Percentiles rank a stretch among this genome's conserved stretches.
Evolutionary conservation across 2,888 invertebrate genomes (phyloP).

Genomic region (Anticlea derivata): DNA sequence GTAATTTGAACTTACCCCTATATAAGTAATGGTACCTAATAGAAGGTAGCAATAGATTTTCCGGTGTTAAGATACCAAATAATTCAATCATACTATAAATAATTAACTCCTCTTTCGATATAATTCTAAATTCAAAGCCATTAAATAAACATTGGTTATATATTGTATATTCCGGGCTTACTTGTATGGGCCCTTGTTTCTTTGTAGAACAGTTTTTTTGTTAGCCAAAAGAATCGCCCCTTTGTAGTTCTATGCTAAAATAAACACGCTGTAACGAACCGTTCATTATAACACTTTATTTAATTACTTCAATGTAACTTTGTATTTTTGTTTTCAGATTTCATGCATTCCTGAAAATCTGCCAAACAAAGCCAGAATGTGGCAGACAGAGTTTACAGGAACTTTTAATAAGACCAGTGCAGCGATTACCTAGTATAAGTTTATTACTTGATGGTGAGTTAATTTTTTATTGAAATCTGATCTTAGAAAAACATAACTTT

Average conservation of each 20-base stretch:
- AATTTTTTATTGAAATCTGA: background rate
- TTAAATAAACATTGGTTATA: no score
- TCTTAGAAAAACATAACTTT: no score
- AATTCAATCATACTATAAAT: no score
- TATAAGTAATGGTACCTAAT: no score
- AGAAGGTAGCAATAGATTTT: no score
- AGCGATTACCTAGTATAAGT: conserved; percentile 97
- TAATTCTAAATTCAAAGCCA: no score
- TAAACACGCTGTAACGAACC: background rate
- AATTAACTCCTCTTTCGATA: no score
- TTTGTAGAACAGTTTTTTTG: background rate
- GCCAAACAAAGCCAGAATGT: conserved; percentile 97
- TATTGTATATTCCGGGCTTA: no score
- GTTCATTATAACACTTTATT: conserved; percentile 14
- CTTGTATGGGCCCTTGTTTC: background rate
- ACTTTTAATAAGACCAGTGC: conserved; percentile 98
- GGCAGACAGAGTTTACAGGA: conserved; percentile 98
- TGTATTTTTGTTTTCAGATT: conserved; percentile 82
- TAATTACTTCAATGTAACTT: conserved; percentile 17
- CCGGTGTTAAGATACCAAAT: no score
- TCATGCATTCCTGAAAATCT: conserved; percentile 98
- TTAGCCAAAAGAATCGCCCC: background rate
- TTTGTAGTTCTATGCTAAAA: conserved; percentile 4
- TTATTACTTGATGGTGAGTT: conserved; percentile 94
- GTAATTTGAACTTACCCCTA: no score